phyloP scores from a whole-genome alignment of 1,140 invertebrate genomes.

The Doryteuthis pealeii region DNA sequence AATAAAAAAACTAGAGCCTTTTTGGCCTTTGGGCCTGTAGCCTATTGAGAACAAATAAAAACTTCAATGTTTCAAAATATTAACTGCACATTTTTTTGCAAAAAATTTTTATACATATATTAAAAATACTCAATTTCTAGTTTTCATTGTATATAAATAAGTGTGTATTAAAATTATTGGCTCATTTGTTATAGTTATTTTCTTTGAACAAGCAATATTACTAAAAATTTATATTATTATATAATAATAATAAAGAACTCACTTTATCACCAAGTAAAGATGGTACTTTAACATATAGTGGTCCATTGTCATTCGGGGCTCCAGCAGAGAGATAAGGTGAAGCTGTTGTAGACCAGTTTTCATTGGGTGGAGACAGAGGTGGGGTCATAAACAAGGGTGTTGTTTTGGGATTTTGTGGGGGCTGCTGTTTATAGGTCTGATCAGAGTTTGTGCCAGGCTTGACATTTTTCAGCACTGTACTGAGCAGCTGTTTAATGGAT shows the following conservation, averaged over 20 bases:
- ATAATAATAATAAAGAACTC: background rate
- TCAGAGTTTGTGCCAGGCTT: constrained; percentile 1
- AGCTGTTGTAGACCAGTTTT: constrained; percentile 34
- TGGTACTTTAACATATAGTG: constrained; percentile 12
- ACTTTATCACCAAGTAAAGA: constrained; percentile 5
- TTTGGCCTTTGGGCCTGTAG: too few relatives aligned
- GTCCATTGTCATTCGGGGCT: constrained; percentile 4
- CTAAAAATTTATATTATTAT: too few relatives aligned
- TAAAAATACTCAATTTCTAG: too few relatives aligned
- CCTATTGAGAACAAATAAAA: too few relatives aligned
- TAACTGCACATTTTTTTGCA: too few relatives aligned
- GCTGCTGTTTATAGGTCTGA: constrained; percentile 18
- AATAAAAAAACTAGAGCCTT: too few relatives aligned
- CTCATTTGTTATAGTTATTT: too few relatives aligned
- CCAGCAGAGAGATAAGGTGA: constrained; percentile 1
- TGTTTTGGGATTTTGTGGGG: constrained; percentile 51
- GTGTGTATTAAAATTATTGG: too few relatives aligned
- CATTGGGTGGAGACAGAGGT: constrained; percentile 51
- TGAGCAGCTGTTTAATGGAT: constrained; percentile 19
- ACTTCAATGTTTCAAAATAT: too few relatives aligned
- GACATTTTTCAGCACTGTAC: constrained; percentile 10
- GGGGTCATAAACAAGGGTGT: constrained; percentile 54
- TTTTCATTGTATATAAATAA: too few relatives aligned
- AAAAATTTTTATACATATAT: too few relatives aligned
- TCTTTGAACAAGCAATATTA: too few relatives aligned